These are phyloP conservation scores for Agrotis segetum DNA, from an alignment of 2,888 invertebrate species.

Conservation along the genomic window DNA sequence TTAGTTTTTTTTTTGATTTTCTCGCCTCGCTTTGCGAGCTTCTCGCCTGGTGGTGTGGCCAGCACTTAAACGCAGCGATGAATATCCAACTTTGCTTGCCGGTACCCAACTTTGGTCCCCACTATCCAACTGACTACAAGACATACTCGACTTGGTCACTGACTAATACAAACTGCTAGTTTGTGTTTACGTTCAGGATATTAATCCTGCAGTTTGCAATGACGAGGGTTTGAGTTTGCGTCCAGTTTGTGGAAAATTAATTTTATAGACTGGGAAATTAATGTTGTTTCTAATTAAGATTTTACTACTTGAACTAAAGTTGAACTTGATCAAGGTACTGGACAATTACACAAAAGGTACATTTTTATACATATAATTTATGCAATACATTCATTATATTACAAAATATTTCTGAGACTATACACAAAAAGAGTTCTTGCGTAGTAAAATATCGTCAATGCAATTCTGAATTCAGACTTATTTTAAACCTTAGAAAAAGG, in stretches of 20 bases:
- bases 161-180: constrained; percentile 25
- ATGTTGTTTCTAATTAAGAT: not conserved
- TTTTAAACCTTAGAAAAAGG: too few species aligned
- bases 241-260: constrained; percentile 16
- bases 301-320: not conserved
- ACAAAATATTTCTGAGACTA: too few species aligned
- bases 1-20: too few species aligned
- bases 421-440: too few species aligned
- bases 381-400: too few species aligned
- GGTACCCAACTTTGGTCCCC: constrained; percentile 17
- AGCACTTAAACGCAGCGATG: too few species aligned
- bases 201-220: constrained; percentile 39
- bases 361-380: too few species aligned
- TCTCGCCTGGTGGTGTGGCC: too few species aligned
- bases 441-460: too few species aligned
- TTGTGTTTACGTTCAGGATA: constrained; percentile 35
- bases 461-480: too few species aligned
- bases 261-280: not conserved
- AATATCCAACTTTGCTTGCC: constrained; percentile 57
- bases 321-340: not conserved
- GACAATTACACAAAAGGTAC: not conserved
- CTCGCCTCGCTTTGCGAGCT: too few species aligned
- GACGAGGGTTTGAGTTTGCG: constrained; percentile 13
- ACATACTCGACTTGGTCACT: constrained; percentile 13
- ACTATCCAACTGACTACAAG: constrained; percentile 39